Evolutionary conservation across 2,888 invertebrate species (phyloP), one percentile per base, ranked within the genome.

Genomic region (Carterocephalus palaemon): DNA sequence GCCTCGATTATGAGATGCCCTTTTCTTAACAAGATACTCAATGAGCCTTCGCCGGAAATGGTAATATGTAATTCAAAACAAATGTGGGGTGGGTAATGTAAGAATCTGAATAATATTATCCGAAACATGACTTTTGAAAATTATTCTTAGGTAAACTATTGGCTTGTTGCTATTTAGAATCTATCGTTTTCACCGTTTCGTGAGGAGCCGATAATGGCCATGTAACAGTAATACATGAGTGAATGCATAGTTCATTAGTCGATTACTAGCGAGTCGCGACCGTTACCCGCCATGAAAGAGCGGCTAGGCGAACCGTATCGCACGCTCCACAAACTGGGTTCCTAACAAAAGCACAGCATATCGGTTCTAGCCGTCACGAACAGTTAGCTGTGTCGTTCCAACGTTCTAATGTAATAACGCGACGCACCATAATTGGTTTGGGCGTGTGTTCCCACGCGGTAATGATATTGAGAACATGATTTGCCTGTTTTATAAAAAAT

Each of bases 321-420:
- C 67, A 70, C 67, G 73, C 62, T 67, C 68, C 55, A 67, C 60
- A 65, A 56, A 52, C 53, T 33, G 43, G 41, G 50, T 51, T 54
- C 53, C 51, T 47, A 51, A 38, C 41, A 47, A 49, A 46, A 51
- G 28, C 34, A 22, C 28, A 32, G 33, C 43, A 48, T 39, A 53
- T 55, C 54, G 43, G 53, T 55, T 53, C 45, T 46, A 36, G 37
- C 28, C 36, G 36, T 31, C 31, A 45, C 37, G 17, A 45, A 45
- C 43, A 23, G 43, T 45, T 45, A 37, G 36, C 28, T 24, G 12
- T 40, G 39, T 34, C 41, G 31, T 23, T 12, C 15, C n/a, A n/a
- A n/a, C 41, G 31, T 23, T 43, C 43, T 43, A 43, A 43, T 43
- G 36, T 43, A 42, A 42, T 33, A 24, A 41, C n/a, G 17, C 15